phyloP scores from a whole-genome alignment of 92 coral and sea anemone genomes.

The Diadumene lineata region DNA sequence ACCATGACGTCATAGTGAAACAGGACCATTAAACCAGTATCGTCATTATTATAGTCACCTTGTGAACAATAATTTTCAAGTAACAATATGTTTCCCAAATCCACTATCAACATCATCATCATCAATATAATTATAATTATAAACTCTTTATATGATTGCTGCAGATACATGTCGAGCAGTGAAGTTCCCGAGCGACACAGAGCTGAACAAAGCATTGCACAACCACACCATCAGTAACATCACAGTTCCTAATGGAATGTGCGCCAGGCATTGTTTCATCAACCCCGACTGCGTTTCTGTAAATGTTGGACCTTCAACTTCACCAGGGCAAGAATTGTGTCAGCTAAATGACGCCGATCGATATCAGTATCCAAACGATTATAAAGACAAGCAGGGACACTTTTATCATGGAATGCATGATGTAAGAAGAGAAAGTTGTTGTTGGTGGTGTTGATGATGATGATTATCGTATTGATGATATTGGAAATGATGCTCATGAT shows the following conservation, averaged over 20 bases:
- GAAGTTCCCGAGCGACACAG: neutral
- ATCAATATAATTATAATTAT: too few relatives aligned
- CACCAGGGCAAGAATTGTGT: neutral
- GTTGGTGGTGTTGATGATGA: neutral
- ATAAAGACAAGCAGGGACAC: slow-evolving; percentile 3
- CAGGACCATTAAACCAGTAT: too few relatives aligned
- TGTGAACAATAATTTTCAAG: too few relatives aligned
- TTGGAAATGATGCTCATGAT: neutral
- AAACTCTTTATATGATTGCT: neutral
- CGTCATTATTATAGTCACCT: too few relatives aligned
- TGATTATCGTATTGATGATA: neutral
- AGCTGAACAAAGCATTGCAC: neutral
- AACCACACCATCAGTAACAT: neutral
- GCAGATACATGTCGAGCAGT: neutral
- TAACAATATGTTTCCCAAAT: too few relatives aligned
- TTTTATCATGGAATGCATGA: neutral
- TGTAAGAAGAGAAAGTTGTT: neutral
- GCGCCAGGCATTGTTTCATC: neutral
- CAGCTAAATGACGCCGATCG: slow-evolving; percentile 22
- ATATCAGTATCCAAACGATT: slow-evolving; percentile 11
- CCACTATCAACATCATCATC: too few relatives aligned
- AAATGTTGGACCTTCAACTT: slow-evolving; percentile 1
- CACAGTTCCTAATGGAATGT: neutral
- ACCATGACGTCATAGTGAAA: too few relatives aligned
- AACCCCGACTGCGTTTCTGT: neutral